Percentiles rank a stretch among this genome's conserved stretches.
Conservation (phyloP, 2,113 vertebrate species). For the Noturus placidus region DNA sequence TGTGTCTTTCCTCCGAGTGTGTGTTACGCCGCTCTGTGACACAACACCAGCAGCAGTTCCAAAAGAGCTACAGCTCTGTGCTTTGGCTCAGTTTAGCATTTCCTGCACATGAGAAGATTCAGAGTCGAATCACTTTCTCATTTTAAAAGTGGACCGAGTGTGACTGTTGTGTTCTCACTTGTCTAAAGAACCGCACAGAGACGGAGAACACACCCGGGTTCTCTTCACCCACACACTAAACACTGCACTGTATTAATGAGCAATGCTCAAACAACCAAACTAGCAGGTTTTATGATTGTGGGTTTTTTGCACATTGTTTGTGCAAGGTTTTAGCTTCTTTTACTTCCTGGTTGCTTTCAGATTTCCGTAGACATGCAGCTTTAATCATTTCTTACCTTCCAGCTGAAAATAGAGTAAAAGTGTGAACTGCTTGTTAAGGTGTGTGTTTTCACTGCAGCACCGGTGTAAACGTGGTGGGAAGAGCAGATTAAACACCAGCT, state of each 20-base stretch:
- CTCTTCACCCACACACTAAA: background rate
- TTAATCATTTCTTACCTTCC: background rate
- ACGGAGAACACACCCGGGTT: background rate
- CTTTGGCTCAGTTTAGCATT: background rate
- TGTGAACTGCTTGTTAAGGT: constrained; percentile 6
- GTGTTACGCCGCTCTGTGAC: background rate
- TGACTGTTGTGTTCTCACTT: background rate
- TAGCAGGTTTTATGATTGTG: background rate
- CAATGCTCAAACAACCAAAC: background rate
- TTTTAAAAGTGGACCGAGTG: no score
- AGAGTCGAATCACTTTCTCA: background rate
- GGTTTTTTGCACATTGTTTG: background rate
- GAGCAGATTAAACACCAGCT: background rate
- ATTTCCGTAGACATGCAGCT: background rate
- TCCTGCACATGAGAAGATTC: background rate
- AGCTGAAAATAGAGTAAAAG: background rate
- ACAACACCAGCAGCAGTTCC: background rate
- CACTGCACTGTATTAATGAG: background rate
- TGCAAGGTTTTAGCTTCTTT: background rate
- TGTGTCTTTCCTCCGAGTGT: background rate
- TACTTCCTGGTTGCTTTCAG: background rate
- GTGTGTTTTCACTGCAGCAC: background rate
- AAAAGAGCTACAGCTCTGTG: background rate
- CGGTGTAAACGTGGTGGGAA: background rate
- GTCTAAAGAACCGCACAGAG: background rate